Percentiles rank a stretch among this genome's conserved stretches.
Conservation (phyloP, 2,888 invertebrate species). For the Tetramorium bicarinatum region DNA sequence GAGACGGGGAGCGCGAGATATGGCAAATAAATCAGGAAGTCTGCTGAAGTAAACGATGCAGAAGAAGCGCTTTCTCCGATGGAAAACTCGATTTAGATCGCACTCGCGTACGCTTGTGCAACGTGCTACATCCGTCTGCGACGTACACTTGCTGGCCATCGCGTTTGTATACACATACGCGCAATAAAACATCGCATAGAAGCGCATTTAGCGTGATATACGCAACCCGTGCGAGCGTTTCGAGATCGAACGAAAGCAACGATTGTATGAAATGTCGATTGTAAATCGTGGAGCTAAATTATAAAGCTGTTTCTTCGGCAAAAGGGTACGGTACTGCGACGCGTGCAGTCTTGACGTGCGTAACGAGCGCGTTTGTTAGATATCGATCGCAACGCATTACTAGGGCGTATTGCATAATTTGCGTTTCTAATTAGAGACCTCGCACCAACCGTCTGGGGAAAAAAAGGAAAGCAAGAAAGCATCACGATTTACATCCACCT, state of each 20-base stretch:
- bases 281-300: background rate
- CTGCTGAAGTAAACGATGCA: conserved; percentile 61
- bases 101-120: conserved; percentile 66
- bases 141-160: conserved; percentile 16
- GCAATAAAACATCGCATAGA: conserved; percentile 29
- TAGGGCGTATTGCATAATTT: conserved; percentile 6
- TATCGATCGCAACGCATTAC: conserved; percentile 18
- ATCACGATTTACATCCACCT: background rate
- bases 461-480: background rate
- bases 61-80: conserved; percentile 76
- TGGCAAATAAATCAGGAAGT: conserved; percentile 58
- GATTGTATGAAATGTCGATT: background rate
- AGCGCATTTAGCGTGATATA: conserved; percentile 10
- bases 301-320: background rate
- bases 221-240: conserved; percentile 14
- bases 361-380: background rate
- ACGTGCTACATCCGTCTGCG: conserved; percentile 61
- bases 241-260: background rate
- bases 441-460: background rate
- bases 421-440: conserved; percentile 23
- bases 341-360: background rate
- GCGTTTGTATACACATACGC: conserved; percentile 27
- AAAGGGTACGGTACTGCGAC: background rate
- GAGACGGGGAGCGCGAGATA: background rate
- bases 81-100: conserved; percentile 75